These are phyloP conservation scores for Tympanoctomys barrerae DNA, from an alignment of 2,797 vertebrate genomes.

Conservation along the genomic window DNA sequence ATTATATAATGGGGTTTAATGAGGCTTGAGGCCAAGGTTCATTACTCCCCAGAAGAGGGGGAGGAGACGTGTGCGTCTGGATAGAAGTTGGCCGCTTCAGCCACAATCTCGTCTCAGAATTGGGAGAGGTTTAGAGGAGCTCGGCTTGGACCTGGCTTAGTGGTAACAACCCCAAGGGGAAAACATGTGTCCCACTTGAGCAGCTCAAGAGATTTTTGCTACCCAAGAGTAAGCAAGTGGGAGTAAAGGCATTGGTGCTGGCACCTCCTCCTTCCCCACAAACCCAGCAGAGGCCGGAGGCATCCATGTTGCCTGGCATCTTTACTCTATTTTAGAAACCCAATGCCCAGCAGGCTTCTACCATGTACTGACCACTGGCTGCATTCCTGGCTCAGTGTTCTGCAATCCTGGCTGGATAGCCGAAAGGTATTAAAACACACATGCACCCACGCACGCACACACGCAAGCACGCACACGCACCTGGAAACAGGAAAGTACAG, in stretches of 20 bases:
- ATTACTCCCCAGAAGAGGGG: slow-evolving; percentile 48
- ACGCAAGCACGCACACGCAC: accelerated
- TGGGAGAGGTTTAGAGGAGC: not conserved
- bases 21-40: slow-evolving; percentile 76
- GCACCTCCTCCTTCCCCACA: accelerated
- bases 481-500: not conserved
- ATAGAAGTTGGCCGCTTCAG: slow-evolving; percentile 12
- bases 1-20: slow-evolving; percentile 76
- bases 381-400: not conserved
- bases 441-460: too few species aligned
- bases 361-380: not conserved
- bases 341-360: not conserved
- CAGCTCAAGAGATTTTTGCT: not conserved
- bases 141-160: not conserved
- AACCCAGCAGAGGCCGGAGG: not conserved
- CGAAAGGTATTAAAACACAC: not conserved
- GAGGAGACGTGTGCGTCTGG: not conserved
- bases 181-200: accelerated
- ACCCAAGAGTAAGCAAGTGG: not conserved
- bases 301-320: not conserved
- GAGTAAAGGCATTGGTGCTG: too few species aligned
- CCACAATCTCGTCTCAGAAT: not conserved
- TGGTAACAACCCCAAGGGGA: not conserved
- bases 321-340: not conserved
- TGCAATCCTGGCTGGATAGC: not conserved